Percentiles rank a stretch among this genome's conserved stretches.
phyloP scores from a whole-genome alignment of 2,888 invertebrate species.

The Drosophila aldrichi region DNA sequence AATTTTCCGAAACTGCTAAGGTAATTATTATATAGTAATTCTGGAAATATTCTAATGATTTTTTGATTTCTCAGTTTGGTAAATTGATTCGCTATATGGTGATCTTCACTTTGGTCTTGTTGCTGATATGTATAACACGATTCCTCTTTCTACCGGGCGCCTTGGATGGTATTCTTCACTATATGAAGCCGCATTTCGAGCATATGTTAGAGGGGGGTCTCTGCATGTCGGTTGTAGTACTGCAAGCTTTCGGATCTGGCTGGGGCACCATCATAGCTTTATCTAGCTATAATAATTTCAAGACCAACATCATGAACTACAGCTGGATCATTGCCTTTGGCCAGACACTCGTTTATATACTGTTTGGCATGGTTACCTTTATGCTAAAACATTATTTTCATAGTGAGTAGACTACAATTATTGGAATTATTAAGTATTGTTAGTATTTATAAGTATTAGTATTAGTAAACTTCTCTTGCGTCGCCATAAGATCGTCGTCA shows the following conservation, averaged over 20 bases:
- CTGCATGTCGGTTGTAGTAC: conserved; percentile 54
- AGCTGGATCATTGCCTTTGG: conserved; percentile 77
- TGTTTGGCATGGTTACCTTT: conserved; percentile 89
- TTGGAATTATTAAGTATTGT: too few relatives aligned
- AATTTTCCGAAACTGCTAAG: conserved; percentile 64
- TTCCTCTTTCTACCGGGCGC: conserved; percentile 77
- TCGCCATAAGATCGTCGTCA: too few relatives aligned
- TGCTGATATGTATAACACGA: conserved; percentile 66
- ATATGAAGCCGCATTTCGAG: conserved; percentile 28
- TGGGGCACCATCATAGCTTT: conserved; percentile 93
- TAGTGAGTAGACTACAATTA: conserved; percentile 34
- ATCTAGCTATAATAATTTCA: conserved; percentile 92
- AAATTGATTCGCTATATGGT: conserved; percentile 68
- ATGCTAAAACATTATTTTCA: conserved; percentile 88
- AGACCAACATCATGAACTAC: conserved; percentile 88
- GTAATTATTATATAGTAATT: conserved; percentile 27
- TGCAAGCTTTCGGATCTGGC: conserved; percentile 94
- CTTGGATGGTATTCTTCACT: conserved; percentile 42
- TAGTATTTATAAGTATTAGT: too few relatives aligned
- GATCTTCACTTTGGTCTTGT: conserved; percentile 48
- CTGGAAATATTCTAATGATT: background rate
- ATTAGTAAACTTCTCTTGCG: background rate
- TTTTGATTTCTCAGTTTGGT: conserved; percentile 69
- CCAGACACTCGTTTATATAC: conserved; percentile 70
- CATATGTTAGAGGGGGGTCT: conserved; percentile 16